Base-by-base conservation (phyloP, 2,797 vertebrate genomes). In the Aphelocoma californica region DNA sequence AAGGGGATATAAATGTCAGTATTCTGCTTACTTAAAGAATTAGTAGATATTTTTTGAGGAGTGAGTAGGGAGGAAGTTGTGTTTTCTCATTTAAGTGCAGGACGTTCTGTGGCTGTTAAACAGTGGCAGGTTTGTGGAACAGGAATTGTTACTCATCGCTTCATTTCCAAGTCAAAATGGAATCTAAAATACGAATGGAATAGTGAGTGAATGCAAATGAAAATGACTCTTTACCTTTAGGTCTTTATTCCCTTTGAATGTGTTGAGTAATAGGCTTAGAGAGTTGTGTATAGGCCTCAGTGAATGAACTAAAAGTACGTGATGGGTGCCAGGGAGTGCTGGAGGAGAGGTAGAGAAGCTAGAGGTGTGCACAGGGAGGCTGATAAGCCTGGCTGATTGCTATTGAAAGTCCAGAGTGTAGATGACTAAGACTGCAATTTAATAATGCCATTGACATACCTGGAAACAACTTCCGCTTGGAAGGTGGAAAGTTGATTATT, bases 121-220 rank as follows among this genome's bases (percentile, higher is more conserved):
- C 53, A 67, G 34, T 81, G 73, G 84, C 57, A 85, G 25, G 64
- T 88, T 71, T 91, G 70, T 91, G 71, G 79, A 94, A 81, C 71
- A 94, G 69, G 88, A 95, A 60, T 95, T 88, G 64, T 93, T 95
- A 90, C 67, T 92, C 73, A 61, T 92, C 2, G 0, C 80, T 95
- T 92, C 38, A 51, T 83, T 93, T 96, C 67, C 70, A 85, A 92
- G 73, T 75, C 79, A 77, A 81, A 90, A 82, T 61, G 51, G 53
- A 84, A 65, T 83, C 84, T 95, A 86, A 97, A 94, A 86, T 86
- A 85, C 32, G n/a, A 84, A 28, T 61, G 32, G 67, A 84, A 48
- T 91, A 93, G 61, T 64, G 88, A 45, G 25, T 72, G 77, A 86
- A 70, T 66, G 75, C 57, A 66, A 40, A 24, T 73, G 75, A 89